Percentiles rank a stretch among this genome's conserved stretches.
Conservation (phyloP, 2,797 vertebrate species). For the Sebastes matsubarae region DNA sequence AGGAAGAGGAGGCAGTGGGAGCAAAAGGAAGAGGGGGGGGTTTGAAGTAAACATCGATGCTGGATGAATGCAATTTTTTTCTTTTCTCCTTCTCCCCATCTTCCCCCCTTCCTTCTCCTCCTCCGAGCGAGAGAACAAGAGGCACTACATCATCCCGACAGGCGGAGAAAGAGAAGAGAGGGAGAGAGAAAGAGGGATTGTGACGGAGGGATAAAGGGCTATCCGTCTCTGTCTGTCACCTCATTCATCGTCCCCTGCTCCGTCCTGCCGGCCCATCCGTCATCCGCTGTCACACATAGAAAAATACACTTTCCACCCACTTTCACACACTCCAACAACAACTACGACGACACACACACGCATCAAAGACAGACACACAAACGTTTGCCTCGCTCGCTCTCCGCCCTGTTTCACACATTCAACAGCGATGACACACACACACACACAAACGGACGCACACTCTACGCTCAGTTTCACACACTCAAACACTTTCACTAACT, state of each 20-base stretch:
- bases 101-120: conserved; percentile 64
- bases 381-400: conserved; percentile 34
- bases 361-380: conserved; percentile 56
- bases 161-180: conserved; percentile 83
- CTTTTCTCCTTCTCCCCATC: conserved; percentile 63
- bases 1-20: conserved; percentile 40
- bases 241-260: conserved; percentile 95
- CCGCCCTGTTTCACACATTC: conserved; percentile 65
- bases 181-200: conserved; percentile 83
- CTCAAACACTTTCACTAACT: neutral
- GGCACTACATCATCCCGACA: conserved; percentile 99
- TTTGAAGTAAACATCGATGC: conserved; percentile 72
- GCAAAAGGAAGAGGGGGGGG: conserved; percentile 11
- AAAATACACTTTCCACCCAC: conserved; percentile 33
- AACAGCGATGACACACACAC: conserved; percentile 24
- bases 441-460: conserved; percentile 6
- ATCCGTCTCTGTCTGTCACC: conserved; percentile 95
- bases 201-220: conserved; percentile 95
- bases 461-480: conserved; percentile 7
- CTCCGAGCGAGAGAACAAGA: conserved; percentile 85
- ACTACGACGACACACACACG: conserved; percentile 24
- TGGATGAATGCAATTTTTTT: conserved; percentile 76
- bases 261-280: conserved; percentile 92
- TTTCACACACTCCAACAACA: conserved; percentile 48
- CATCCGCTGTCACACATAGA: conserved; percentile 92